Evolutionary conservation across 2,113 vertebrate genomes (phyloP), one percentile per base, ranked within the genome.

Genomic region (Sylvicapra grimmia): DNA sequence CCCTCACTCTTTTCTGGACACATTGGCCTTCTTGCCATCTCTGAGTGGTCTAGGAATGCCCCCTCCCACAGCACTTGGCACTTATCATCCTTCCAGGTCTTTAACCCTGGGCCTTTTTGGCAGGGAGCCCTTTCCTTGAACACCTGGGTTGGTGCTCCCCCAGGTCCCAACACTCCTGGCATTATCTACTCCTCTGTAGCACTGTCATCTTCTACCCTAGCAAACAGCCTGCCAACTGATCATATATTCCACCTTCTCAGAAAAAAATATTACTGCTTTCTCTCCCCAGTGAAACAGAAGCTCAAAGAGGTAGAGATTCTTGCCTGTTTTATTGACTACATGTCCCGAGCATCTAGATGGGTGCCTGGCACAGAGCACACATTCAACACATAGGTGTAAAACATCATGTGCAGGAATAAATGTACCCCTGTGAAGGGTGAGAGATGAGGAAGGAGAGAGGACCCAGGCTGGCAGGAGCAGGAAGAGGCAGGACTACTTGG

Each of bases 61-160:
- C 36, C 12, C 9, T 7, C 13, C 12, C 36, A n/a, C 21, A n/a
- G 1, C 16, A 4, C 5, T 29, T 65, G 58, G 11, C 61, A 23
- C 10, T 16, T 3, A 1, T n/a, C 94, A n/a, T 21, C 21, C 23
- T 11, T 63, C 16, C 13, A 23, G 56, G 2, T 54, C 88, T 61
- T 13, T 18, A 8, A 8, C 40, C 12, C 29, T 21, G 13, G 0
- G 8, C 19, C 8, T 5, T 15, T 61, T 65, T 18, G 16, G 0
- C 47, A 2, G 8, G 68, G 21, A 54, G 23, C 12, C 49, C 59
- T 92, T 68, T 58, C 51, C 21, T 33, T 2, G 9, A 27, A 51
- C 18, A 12, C 47, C 29, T 54, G 21, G 2, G 40, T 49, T 10
- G n/a, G n/a, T 11, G 27, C 63, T 51, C 2, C 29, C 49, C 53